Evolutionary conservation across 30 jellyfish, hydroid and myxozoan genomes (phyloP).

Genomic region (Cassiopea andromeda): DNA sequence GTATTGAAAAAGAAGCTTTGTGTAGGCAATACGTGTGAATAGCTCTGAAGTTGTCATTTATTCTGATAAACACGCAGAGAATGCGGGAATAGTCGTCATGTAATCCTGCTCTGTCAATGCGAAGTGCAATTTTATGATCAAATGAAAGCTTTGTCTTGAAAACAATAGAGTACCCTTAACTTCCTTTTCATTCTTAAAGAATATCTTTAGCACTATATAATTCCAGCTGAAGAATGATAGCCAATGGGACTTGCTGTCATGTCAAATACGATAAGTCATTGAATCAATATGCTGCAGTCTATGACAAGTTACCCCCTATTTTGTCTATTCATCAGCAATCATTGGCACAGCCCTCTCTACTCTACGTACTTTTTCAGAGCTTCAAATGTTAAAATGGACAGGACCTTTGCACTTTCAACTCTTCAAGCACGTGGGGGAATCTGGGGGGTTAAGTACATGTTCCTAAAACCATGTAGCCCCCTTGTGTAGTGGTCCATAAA

Average conservation of each 20-base stretch:
- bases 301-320: not conserved
- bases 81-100: not conserved
- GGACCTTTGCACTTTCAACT: too few relatives aligned
- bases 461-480: too few relatives aligned
- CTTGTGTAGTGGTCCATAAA: too few relatives aligned
- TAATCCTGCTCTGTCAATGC: not conserved
- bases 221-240: not conserved
- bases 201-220: not conserved
- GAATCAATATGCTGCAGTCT: not conserved
- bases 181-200: not conserved
- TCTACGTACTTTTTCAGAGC: too few relatives aligned
- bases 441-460: too few relatives aligned
- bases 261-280: too few relatives aligned
- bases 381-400: too few relatives aligned
- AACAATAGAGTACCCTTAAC: slow-evolving; percentile 7
- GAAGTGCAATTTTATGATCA: not conserved
- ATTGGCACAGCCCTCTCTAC: too few relatives aligned
- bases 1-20: not conserved
- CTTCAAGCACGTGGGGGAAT: too few relatives aligned
- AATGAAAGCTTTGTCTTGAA: slow-evolving; percentile 2
- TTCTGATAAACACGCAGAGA: slow-evolving; percentile 5
- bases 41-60: not conserved
- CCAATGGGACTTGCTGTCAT: too few relatives aligned
- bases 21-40: not conserved
- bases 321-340: too few relatives aligned